phyloP scores from a whole-genome alignment of 2,113 vertebrate species.

The Lamprologus speciosus region DNA sequence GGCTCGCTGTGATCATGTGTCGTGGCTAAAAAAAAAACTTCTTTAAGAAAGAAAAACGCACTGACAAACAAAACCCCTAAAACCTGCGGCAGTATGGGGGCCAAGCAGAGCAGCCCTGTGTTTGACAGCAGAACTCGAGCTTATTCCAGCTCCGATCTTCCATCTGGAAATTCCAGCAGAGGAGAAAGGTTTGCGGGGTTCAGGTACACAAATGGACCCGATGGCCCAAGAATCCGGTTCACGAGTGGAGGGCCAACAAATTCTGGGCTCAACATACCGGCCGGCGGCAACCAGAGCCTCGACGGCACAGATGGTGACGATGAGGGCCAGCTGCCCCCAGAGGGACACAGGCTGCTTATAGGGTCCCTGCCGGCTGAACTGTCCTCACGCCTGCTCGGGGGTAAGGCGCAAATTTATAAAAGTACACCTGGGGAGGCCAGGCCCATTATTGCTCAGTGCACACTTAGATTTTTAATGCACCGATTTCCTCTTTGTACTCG shows the following conservation, averaged over 20 bases:
- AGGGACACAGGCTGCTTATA: slow-evolving; percentile 82
- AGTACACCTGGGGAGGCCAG: background rate
- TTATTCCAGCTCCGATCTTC: slow-evolving; percentile 86
- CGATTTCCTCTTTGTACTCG: background rate
- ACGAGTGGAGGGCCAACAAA: slow-evolving; percentile 49
- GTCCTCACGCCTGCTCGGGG: slow-evolving; percentile 88
- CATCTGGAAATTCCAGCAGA: slow-evolving; percentile 61
- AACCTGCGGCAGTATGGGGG: slow-evolving; percentile 72
- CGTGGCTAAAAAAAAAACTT: slow-evolving; percentile 17
- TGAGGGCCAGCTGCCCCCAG: slow-evolving; percentile 51
- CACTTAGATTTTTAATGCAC: background rate
- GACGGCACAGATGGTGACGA: slow-evolving; percentile 68
- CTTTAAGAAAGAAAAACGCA: background rate
- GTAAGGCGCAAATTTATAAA: slow-evolving; percentile 62
- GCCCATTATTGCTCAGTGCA: background rate
- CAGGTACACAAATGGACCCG: slow-evolving; percentile 61
- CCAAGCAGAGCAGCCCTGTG: slow-evolving; percentile 77
- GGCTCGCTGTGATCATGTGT: slow-evolving; percentile 23
- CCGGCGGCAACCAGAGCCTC: slow-evolving; percentile 71
- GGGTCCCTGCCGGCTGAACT: slow-evolving; percentile 89
- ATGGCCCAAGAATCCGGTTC: slow-evolving; percentile 64
- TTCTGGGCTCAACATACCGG: slow-evolving; percentile 75
- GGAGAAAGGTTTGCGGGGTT: slow-evolving; percentile 65
- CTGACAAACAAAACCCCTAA: background rate
- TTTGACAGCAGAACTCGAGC: slow-evolving; percentile 83